Conservation (phyloP, 2,888 invertebrate genomes). For the Belgica antarctica region DNA sequence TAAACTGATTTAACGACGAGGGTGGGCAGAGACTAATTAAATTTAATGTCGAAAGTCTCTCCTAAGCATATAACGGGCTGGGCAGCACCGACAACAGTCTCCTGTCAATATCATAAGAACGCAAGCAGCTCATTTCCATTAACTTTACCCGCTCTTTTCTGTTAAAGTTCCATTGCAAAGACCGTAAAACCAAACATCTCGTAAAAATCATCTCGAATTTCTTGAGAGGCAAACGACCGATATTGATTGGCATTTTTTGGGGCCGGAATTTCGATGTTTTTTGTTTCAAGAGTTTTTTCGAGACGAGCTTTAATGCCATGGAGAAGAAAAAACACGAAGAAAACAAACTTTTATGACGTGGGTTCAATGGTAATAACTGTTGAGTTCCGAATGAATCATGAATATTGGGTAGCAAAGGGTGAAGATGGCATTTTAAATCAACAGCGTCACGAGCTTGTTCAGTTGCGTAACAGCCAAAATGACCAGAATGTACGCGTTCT, state of each 20-base stretch:
- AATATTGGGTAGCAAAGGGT: not conserved
- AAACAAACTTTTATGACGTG: slow-evolving; percentile 6
- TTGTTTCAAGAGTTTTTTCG: not conserved
- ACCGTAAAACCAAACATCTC: not conserved
- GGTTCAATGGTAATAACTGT: slow-evolving; percentile 20
- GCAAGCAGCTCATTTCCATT: slow-evolving; percentile 14
- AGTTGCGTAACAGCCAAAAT: not conserved
- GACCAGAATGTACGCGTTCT: too few relatives aligned
- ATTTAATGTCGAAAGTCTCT: slow-evolving; percentile 5
- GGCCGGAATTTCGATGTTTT: not conserved
- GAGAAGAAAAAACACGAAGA: not conserved
- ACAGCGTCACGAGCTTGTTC: slow-evolving; percentile 2
- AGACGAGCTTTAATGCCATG: not conserved
- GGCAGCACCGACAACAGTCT: not conserved
- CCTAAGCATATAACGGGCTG: slow-evolving; percentile 17
- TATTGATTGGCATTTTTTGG: slow-evolving; percentile 16
- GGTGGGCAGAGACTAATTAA: slow-evolving; percentile 15
- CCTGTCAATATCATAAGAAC: not conserved
- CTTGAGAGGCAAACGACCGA: not conserved
- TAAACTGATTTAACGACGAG: slow-evolving; percentile 39
- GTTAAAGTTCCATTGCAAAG: slow-evolving; percentile 4
- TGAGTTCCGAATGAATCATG: not conserved
- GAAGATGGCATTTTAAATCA: slow-evolving; percentile 14
- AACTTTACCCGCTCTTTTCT: not conserved
- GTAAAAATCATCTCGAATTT: not conserved